These are phyloP conservation scores for Drosophila paranaensis DNA, from an alignment of 2,888 invertebrate genomes.

Conservation along the genomic window DNA sequence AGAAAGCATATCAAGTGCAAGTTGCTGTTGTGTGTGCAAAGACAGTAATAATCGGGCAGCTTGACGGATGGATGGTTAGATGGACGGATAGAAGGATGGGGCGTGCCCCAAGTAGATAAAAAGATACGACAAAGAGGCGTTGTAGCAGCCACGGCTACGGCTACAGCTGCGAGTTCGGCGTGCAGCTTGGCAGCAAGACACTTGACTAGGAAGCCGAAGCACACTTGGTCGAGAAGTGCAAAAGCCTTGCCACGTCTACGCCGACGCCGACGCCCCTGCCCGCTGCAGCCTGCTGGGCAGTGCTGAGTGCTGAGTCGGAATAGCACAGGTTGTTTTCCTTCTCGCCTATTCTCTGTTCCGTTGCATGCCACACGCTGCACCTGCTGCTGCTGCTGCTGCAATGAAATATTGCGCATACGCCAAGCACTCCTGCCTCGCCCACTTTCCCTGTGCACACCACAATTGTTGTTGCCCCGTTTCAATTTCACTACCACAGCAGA, in stretches of 20 bases:
- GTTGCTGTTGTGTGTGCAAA: conserved; percentile 31
- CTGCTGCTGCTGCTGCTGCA: conserved; percentile 22
- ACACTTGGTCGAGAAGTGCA: conserved; percentile 68
- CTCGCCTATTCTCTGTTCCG: not conserved
- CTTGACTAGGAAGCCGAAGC: conserved; percentile 58
- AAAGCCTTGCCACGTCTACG: conserved; percentile 10
- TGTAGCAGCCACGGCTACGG: conserved; percentile 28
- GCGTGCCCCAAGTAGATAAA: conserved; percentile 63
- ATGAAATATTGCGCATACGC: conserved; percentile 75
- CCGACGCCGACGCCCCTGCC: not conserved
- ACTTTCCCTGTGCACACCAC: conserved; percentile 43
- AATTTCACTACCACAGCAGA: conserved; percentile 55
- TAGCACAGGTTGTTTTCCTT: conserved; percentile 61
- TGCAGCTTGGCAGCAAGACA: conserved; percentile 43
- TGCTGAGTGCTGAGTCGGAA: conserved; percentile 71
- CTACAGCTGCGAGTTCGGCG: conserved; percentile 10
- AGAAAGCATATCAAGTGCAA: conserved; percentile 69
- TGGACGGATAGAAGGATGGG: conserved; percentile 2
- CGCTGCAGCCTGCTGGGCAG: not conserved
- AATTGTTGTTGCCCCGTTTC: conserved; percentile 37
- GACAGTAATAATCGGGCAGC: conserved; percentile 53
- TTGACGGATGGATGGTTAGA: conserved; percentile 21
- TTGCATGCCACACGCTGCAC: conserved; percentile 7
- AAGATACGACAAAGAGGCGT: conserved; percentile 64
- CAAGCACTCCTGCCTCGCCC: conserved; percentile 48